phyloP scores from a whole-genome alignment of 2,797 vertebrate species.

The Vipera latastei region DNA sequence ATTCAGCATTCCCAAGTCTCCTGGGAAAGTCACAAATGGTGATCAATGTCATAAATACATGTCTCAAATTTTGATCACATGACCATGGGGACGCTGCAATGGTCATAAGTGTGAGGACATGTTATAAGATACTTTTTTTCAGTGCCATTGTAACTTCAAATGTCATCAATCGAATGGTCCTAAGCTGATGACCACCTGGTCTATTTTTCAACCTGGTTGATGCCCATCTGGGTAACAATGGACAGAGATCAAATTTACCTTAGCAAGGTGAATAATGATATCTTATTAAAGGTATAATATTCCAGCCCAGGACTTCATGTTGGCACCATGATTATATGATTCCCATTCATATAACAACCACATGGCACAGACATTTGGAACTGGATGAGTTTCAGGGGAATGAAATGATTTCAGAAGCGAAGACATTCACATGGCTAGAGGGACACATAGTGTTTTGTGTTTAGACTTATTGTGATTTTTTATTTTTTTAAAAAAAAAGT shows the following conservation, averaged over 20 bases:
- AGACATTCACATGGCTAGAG: not conserved
- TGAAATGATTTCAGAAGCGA: not conserved
- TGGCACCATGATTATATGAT: not conserved
- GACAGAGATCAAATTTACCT: not conserved
- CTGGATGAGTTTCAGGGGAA: not conserved
- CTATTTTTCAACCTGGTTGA: not conserved
- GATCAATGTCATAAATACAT: not conserved
- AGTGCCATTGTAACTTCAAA: not conserved
- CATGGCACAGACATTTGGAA: not conserved
- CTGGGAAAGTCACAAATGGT: not conserved
- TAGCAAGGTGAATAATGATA: not conserved
- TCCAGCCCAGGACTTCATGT: not conserved
- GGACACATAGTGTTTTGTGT: not conserved
- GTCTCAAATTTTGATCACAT: not conserved
- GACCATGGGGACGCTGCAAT: not conserved
- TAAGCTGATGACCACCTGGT: not conserved
- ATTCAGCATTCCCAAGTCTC: not conserved
- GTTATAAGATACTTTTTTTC: not conserved
- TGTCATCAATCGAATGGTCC: not conserved
- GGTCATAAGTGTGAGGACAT: not conserved
- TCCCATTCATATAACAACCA: not conserved
- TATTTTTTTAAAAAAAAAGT: not conserved
- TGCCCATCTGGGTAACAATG: not conserved
- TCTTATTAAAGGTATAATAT: not conserved
- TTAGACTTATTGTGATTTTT: not conserved